Evolutionary conservation across 2,113 vertebrate species (phyloP), one percentile per base, ranked within the genome.

Genomic region (Caloenas nicobarica): DNA sequence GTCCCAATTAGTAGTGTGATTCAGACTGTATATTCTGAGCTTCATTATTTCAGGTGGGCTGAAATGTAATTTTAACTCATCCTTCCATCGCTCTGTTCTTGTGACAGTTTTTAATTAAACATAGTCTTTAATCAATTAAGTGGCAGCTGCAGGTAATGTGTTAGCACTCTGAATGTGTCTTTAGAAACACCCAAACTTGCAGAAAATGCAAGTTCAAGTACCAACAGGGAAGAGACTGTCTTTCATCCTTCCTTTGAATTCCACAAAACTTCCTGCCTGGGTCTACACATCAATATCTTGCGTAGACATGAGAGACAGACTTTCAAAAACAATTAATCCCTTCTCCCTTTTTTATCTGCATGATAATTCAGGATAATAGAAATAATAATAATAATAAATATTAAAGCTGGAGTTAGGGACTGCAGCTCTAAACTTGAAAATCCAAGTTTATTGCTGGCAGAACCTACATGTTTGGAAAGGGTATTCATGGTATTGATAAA

Each of bases 111-210:
- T 95, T 96, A 95, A 96, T 96, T 96, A 95, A 96, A 85, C 46
- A 66, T 40, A 87, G 69, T 74, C 83, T 96, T 95, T 95, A 96
- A 95, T 93, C 96, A 95, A 93, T 94, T 93, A 96, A 89, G 66
- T 92, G 61, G 70, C 81, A 92, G 94, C 77, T 89, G 73, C 58
- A 87, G 93, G 70, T 93, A 79, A 84, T 19, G 15, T 93, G 65
- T 42, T 95, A 93, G 73, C 46, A 40, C 38, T 94, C 91, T 89
- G 78, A 89, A 93, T 17, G 8, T 66, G 42, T 81, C 65, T 91
- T 86, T 72, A 92, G 77, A 93, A 94, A 85, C 82, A 95, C 11
- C 44, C 50, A 87, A 65, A 93, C 44, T 23, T 79, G 28, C 36
- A 87, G 84, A 93, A 96, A 96, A 94, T 46, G 22, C 40, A 85